Percentiles rank a stretch among this genome's conserved stretches.
phyloP scores from a whole-genome alignment of 2,797 vertebrate genomes.

The Gouania willdenowi region DNA sequence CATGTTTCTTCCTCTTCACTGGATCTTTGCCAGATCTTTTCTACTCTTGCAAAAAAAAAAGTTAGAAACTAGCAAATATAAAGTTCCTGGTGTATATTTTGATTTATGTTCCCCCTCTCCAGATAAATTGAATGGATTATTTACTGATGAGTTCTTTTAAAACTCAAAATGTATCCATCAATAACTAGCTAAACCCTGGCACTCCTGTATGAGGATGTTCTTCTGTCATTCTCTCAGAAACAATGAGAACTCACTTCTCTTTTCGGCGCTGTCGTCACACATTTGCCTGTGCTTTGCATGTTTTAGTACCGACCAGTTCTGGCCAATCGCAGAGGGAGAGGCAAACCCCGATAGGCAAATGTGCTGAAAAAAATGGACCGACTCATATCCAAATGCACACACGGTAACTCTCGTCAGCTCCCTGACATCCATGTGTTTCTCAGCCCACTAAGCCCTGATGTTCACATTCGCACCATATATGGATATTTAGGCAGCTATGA shows the following conservation, averaged over 20 bases:
- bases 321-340: constrained; percentile 73
- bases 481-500: not conserved
- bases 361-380: constrained; percentile 28
- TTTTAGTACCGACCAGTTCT: constrained; percentile 52
- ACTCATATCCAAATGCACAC: constrained; percentile 54
- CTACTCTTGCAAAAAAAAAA: no score
- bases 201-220: not conserved
- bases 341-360: constrained; percentile 70
- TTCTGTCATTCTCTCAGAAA: not conserved
- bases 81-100: no score
- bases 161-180: no score
- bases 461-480: constrained; percentile 21
- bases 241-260: constrained; percentile 11
- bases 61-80: no score
- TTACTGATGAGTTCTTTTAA: no score
- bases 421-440: not conserved
- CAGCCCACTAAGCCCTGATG: not conserved
- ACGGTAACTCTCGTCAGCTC: constrained; percentile 10
- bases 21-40: not conserved
- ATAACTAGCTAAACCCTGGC: no score
- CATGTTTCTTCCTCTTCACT: constrained; percentile 63
- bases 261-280: constrained; percentile 1
- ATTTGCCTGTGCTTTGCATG: constrained; percentile 89
- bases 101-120: no score
- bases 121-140: no score